Evolutionary conservation across 2,888 invertebrate species (phyloP), one percentile per base, ranked within the genome.

Genomic region (Stenichneumon culpator): DNA sequence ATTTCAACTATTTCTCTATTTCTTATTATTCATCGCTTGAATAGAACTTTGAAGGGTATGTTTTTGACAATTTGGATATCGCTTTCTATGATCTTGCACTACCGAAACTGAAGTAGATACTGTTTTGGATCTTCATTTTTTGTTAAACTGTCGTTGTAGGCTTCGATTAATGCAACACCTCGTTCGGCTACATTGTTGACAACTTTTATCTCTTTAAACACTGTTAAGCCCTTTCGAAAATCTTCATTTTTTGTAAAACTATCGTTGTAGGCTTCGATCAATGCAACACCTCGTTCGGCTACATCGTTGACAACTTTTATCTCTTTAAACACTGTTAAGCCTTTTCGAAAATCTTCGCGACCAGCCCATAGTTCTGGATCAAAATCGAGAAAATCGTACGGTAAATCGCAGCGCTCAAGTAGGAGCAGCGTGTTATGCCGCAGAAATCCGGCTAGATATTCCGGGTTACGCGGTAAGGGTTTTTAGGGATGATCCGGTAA

Each of bases 141-240:
- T 7, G 73, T 54, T 9, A 57, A 25, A 28, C 25, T 16, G 0
- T n/a, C 19, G n/a, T 73, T 73, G 52, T 73, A 73, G 52, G 28
- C 54, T 36, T 73, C 4, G 7, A 73, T n/a, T 16, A 28, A 28
- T 0, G 57, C 73, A 1, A 73, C 73, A n/a, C 57, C 14, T 16
- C 73, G 50, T 54, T 73, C 73, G 28, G 73, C 57, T 7, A 52
- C 19, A 11, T 52, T 2, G 16, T 52, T 52, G n/a, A 52, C 52
- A 16, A 78, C 78, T 57, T 50, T 78, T 11, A 78, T 39, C n/a
- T 50, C 7, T 39, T 44, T 57, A 14, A 69, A 54, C n/a, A 79
- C n/a, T 19, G 19, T 3, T 28, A 69, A 54, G 22, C 67, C 14
- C n/a, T 54, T 7, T 50, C 25, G 50, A 54, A 16, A 79, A n/a